Base-by-base conservation (phyloP, 2,113 vertebrate genomes). In the Beaufortia kweichowensis region DNA sequence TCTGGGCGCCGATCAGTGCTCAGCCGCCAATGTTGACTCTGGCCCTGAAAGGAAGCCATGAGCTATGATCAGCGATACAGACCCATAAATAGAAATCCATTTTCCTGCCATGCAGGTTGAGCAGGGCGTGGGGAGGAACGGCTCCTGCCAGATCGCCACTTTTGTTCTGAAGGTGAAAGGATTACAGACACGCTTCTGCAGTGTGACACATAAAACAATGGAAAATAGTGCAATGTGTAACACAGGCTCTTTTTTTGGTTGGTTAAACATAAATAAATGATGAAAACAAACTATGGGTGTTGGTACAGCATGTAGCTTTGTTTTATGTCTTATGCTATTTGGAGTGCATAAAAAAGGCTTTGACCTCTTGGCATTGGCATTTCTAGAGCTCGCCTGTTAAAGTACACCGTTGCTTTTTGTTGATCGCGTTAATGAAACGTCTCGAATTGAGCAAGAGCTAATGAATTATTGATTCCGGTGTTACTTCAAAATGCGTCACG, bases 1-100 rank as follows among this genome's bases (percentile, higher is more conserved):
- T 92, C 88, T 85, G 86, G 86, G 86, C 89, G 89, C 88, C 76
- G 84, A 92, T 90, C 91, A 86, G 64, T 81, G 84, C 85, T 71
- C 56, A 83, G 85, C 89, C 91, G 91, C 93, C 90, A 90, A 85
- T 82, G 90, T 93, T 92, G 92, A 91, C 91, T 92, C 88, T 81
- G 56, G 82, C 86, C 83, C 92, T 89, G 90, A 93, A 94, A 93
- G 83, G 84, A 81, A 86, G 84, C 88, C 89, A 84, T 91, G 91
- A 93, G 90, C 91, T 92, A 87, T 72, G 85, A 92, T 93, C 92
- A 92, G 90, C 88, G 91, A 94, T 91, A 91, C 84, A 86, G 87
- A 86, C 86, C 88, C 91, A 88, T 90, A 91, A 90, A 90, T 86
- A 92, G 89, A 94, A 92, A 92, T 93, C 92, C 89, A 91, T 93